A percentile compares a stretch with the other conserved stretches of the same genome.
Conservation (phyloP, 2,797 vertebrate genomes). For the Ctenochaetus hawaiiensis region DNA sequence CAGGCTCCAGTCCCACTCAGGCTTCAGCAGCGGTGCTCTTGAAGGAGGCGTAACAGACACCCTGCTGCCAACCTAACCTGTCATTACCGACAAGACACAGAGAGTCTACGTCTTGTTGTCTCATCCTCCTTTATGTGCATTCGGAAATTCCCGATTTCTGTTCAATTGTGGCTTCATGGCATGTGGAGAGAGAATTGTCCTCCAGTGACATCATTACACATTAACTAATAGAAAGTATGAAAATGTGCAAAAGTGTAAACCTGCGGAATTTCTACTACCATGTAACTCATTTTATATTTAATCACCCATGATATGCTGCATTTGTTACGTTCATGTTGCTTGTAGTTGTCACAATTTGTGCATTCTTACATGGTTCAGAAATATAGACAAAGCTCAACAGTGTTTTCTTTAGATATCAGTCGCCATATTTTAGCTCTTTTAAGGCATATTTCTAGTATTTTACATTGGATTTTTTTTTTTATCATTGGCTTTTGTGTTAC, state of each 20-base stretch:
- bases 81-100: conserved; percentile 67
- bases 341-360: neutral
- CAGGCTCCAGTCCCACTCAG: conserved; percentile 65
- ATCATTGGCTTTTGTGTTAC: neutral
- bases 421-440: neutral
- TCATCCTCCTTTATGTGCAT: conserved; percentile 4
- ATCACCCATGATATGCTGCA: too few species aligned
- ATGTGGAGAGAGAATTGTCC: neutral
- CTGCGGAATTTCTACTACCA: too few species aligned
- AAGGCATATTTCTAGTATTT: neutral
- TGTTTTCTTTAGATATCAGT: neutral
- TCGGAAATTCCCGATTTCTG: neutral
- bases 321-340: neutral
- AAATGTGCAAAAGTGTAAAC: neutral
- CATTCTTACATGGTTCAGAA: neutral
- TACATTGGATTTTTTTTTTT: neutral
- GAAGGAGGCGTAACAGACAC: conserved; percentile 63
- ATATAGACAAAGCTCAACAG: neutral
- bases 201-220: neutral
- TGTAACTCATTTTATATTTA: too few species aligned
- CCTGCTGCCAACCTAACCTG: conserved; percentile 66
- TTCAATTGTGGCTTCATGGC: neutral
- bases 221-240: neutral
- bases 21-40: conserved; percentile 56
- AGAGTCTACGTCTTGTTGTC: conserved; percentile 14